Evolutionary conservation across 2,797 vertebrate species (phyloP).

Genomic region (Gymnoscopelus braueri): DNA sequence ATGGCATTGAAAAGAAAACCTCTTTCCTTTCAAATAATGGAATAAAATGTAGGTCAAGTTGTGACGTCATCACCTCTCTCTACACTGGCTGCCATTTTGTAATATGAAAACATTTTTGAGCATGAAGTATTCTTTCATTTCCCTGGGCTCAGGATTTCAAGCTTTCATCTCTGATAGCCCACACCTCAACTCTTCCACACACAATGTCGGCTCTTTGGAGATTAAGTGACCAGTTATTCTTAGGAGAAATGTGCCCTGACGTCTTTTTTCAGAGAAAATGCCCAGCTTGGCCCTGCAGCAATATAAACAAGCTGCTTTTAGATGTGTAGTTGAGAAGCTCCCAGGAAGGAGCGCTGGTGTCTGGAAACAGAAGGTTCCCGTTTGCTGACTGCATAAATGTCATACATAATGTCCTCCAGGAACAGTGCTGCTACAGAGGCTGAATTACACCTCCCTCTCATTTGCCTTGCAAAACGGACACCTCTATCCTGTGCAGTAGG

Average conservation of each 20-base stretch:
- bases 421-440: conserved; percentile 49
- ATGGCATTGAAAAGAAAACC: conserved; percentile 48
- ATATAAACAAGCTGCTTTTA: conserved; percentile 45
- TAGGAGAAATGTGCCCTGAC: conserved; percentile 27
- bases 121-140: conserved; percentile 2
- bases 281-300: conserved; percentile 33
- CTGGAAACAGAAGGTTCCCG: conserved; percentile 71
- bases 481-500: conserved; percentile 7
- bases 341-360: conserved; percentile 73
- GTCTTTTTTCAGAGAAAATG: conserved; percentile 29
- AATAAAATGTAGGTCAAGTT: conserved; percentile 71
- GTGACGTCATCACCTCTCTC: conserved; percentile 60
- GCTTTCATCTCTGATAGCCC: conserved; percentile 2
- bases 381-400: conserved; percentile 75
- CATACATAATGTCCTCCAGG: conserved; percentile 65
- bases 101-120: conserved; percentile 15
- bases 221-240: conserved; percentile 33
- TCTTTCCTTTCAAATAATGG: conserved; percentile 52
- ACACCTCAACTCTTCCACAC: conserved; percentile 2
- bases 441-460: conserved; percentile 34
- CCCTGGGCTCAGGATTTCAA: not conserved
- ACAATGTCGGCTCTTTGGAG: conserved; percentile 1
- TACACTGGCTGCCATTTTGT: conserved; percentile 68
- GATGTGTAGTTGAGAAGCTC: conserved; percentile 48
- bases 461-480: conserved; percentile 62